Evolutionary conservation across 1,140 invertebrate species (phyloP), one percentile per base, ranked within the genome.

Genomic region (Meloidogyne hapla): DNA sequence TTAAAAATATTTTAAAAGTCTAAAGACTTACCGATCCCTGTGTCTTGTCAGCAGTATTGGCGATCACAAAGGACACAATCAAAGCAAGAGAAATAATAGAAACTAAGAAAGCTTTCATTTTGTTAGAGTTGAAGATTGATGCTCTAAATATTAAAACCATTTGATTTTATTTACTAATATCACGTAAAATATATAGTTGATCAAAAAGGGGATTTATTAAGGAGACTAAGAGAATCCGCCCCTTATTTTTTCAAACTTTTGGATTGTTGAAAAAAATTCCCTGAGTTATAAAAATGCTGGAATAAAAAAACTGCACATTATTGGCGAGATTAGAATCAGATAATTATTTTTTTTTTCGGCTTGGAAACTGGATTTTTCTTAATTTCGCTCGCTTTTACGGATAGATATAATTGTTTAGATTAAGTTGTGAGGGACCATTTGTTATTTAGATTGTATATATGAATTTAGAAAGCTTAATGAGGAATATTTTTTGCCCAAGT

Each of bases 21-120:
- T 63, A n/a, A n/a, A n/a, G n/a, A n/a, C 15, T 18, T 26, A 73
- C 71, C 42, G 56, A 61, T 56, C 23, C 71, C 6, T 56, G 33
- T 13, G 71, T 26, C 71, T 73, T 73, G 10, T 73, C 71, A 5
- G 71, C 71, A 15, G 71, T 63, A 63, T 63, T 73, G 21, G 71
- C 71, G 28, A 73, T 28, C 13, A 64, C 71, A 26, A 73, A 63
- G 5, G 56, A 56, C 1, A 56, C 56, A 26, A 73, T 63, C 13
- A 73, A 33, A n/a, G 71, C 28, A 38, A 61, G 64, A 38, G 71
- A 61, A 28, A 64, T 63, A 21, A 73, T 10, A 21, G 25, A 15
- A 23, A 73, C 28, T 61, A 63, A 28, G n/a, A 64, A 33, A 9
- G 56, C 28, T 23, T 26, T 21, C 71, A 73, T 73, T 56, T 73